These are phyloP conservation scores for Pollenia angustigena DNA, from an alignment of 2,888 invertebrate species.

Conservation along the genomic window DNA sequence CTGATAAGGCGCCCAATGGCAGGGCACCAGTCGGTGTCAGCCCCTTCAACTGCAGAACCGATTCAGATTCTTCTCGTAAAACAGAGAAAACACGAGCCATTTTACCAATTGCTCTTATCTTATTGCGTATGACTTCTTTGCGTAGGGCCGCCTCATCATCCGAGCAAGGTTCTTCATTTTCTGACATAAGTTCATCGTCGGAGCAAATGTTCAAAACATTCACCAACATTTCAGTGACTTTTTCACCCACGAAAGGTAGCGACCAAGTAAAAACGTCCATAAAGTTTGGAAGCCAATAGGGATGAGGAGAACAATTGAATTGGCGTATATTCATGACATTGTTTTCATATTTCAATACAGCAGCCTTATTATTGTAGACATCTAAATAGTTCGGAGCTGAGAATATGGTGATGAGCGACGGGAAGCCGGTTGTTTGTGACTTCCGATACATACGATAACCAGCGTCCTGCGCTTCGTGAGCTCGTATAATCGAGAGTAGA, in stretches of 20 bases:
- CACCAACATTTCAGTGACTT: conserved; percentile 99
- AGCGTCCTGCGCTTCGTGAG: conserved; percentile 99
- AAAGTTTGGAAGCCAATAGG: conserved; percentile 99
- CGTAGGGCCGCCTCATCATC: conserved; percentile 94
- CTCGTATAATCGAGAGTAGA: conserved; percentile 99
- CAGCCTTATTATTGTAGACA: conserved; percentile 99
- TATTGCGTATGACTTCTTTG: conserved; percentile 99
- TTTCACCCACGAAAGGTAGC: conserved; percentile 99
- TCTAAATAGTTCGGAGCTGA: conserved; percentile 99
- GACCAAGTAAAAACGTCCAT: conserved; percentile 99
- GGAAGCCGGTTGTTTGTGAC: conserved; percentile 99
- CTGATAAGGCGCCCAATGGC: conserved; percentile 97
- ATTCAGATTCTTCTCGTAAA: conserved; percentile 99
- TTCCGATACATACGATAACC: conserved; percentile 99
- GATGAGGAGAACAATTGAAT: conserved; percentile 99
- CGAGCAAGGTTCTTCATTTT: conserved; percentile 89
- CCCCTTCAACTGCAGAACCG: conserved; percentile 98
- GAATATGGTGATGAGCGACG: conserved; percentile 99
- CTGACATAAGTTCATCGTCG: conserved; percentile 99
- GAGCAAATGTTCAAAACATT: conserved; percentile 99
- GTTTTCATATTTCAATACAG: conserved; percentile 99
- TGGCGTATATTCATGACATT: conserved; percentile 99
- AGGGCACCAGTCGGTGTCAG: conserved; percentile 99
- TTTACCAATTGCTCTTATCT: conserved; percentile 99
- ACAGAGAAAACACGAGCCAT: conserved; percentile 99